Evolutionary conservation across 1,140 invertebrate genomes (phyloP).

Genomic region (Periplaneta americana): DNA sequence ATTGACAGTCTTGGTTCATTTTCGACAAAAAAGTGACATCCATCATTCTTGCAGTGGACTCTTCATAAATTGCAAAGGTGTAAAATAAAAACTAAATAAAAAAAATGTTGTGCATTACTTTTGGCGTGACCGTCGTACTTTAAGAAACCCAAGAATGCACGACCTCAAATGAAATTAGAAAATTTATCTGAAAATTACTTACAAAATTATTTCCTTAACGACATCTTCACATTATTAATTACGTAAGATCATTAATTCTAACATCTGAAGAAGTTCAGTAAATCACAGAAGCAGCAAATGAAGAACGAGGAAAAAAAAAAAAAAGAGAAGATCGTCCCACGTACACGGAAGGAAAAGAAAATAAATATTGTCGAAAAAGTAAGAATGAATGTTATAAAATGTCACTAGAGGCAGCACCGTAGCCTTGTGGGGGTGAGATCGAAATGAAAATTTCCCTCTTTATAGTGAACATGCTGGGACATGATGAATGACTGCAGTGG

Average conservation of each 20-base stretch:
- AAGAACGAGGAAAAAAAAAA: neutral
- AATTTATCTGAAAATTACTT: neutral
- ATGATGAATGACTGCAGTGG: neutral
- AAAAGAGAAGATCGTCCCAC: neutral
- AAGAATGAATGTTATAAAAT: neutral
- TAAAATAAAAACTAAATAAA: no score
- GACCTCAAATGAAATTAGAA: neutral
- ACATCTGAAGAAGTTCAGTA: neutral
- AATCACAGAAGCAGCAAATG: neutral
- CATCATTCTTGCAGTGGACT: no score
- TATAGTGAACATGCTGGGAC: neutral
- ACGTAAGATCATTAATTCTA: neutral
- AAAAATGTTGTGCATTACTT: no score
- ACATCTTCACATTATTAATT: neutral
- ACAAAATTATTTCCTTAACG: neutral
- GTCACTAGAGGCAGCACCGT: neutral
- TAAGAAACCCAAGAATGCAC: no score
- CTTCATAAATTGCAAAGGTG: no score
- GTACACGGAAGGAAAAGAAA: neutral
- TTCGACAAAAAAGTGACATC: no score
- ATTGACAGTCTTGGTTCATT: no score
- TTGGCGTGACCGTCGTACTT: no score
- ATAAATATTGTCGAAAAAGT: constrained; percentile 1
- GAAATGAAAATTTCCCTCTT: neutral
- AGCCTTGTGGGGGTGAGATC: neutral